These are phyloP conservation scores for Sceliomorpha sp. DNA, from an alignment of 2,888 invertebrate genomes.

Conservation along the genomic window DNA sequence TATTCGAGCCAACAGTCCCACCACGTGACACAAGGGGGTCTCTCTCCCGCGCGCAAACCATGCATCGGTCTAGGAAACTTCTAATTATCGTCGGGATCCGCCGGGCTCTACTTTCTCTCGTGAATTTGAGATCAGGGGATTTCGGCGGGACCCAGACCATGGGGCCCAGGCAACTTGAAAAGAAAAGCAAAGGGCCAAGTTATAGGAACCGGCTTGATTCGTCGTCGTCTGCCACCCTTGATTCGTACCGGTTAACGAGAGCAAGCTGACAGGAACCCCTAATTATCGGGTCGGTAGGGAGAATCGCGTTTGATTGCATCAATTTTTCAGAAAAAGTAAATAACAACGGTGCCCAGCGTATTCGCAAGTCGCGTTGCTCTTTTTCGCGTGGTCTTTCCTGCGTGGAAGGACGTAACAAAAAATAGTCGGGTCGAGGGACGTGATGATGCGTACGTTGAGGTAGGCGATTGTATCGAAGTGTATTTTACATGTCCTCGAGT, in stretches of 20 bases:
- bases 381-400: slow-evolving; percentile 21
- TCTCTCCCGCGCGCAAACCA: slow-evolving; percentile 32
- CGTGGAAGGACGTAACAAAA: too few species aligned
- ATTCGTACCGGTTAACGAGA: slow-evolving; percentile 38
- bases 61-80: slow-evolving; percentile 42
- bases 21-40: slow-evolving; percentile 51
- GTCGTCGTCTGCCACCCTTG: slow-evolving; percentile 20
- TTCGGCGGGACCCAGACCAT: slow-evolving; percentile 30
- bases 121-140: slow-evolving; percentile 17
- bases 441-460: too few species aligned
- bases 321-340: slow-evolving; percentile 38
- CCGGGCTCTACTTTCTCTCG: slow-evolving; percentile 48
- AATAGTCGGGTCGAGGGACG: too few species aligned
- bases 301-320: slow-evolving; percentile 22
- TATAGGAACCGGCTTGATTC: slow-evolving; percentile 6
- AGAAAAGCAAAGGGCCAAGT: neutral
- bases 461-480: too few species aligned
- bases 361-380: slow-evolving; percentile 5
- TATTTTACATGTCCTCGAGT: too few species aligned
- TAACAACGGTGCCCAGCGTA: neutral
- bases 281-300: slow-evolving; percentile 38
- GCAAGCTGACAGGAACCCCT: slow-evolving; percentile 24
- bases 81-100: slow-evolving; percentile 46
- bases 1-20: slow-evolving; percentile 47
- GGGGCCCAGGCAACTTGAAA: too few species aligned